Conservation (phyloP, 2,888 invertebrate species). For the Pachycephus smyrnensis region DNA sequence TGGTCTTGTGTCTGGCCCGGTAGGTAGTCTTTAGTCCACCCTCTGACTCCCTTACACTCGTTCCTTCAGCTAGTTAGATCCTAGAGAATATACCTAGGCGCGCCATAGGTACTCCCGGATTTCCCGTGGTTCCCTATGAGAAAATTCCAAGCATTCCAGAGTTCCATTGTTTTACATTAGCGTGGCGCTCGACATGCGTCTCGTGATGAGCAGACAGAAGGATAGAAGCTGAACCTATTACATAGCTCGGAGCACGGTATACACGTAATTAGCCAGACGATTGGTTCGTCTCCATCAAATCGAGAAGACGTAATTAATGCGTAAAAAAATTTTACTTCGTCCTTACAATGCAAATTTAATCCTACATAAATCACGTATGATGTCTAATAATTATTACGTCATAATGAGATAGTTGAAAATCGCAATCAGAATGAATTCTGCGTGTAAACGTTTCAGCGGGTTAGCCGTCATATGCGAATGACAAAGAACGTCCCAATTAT, state of each 20-base stretch:
- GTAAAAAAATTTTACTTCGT: neutral
- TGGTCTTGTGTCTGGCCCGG: neutral
- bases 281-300: neutral
- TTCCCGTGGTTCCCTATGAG: slow-evolving; percentile 7
- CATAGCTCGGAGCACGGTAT: neutral
- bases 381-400: neutral
- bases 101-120: neutral
- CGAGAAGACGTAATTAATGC: neutral
- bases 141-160: slow-evolving; percentile 8
- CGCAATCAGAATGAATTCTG: neutral
- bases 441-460: neutral
- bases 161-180: neutral
- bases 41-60: neutral
- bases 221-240: neutral
- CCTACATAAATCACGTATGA: neutral
- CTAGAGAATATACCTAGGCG: neutral
- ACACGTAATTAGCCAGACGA: neutral
- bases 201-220: neutral
- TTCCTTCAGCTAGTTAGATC: neutral
- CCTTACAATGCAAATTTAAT: neutral
- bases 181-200: neutral
- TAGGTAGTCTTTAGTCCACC: neutral
- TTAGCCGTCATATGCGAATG: neutral
- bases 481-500: slow-evolving; percentile 7
- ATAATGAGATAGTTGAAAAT: too few relatives aligned